Evolutionary conservation across 2,888 invertebrate genomes (phyloP), one percentile per base, ranked within the genome.

Genomic region (Zaprionus lineosus): DNA sequence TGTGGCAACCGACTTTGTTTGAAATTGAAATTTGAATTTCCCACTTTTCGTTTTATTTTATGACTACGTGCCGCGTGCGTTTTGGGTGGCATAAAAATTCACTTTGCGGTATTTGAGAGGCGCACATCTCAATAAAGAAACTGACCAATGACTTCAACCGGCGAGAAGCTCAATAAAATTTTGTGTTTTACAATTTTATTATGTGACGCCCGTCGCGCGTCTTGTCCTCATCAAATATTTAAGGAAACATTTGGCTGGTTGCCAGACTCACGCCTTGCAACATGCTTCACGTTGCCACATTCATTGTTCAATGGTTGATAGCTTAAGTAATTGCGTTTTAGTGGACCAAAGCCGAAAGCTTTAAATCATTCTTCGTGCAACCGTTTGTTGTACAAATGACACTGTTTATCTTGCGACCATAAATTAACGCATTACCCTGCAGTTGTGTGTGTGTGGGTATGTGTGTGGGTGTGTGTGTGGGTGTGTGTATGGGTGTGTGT

Each of bases 161-260:
- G 55, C 44, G 46, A 24, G 21, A 15, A n/a, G 43, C 61, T 56
- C 79, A 81, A 86, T 86, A 86, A 87, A 86, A 81, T 74, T 74
- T 76, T 67, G 71, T 86, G 78, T 87, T 66, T 86, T 87, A 86
- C 87, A 86, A 87, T 86, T 86, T 87, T 87, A 87, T 86, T 86
- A 84, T 77, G 78, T 78, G 84, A 57, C 60, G 86, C 71, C 59
- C 48, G 79, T 55, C 63, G 64, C 71, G 39, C 43, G 60, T 47
- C 43, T 48, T 51, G 51, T n/a, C 46, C 18, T 24, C 62, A 81
- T 77, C 51, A 77, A 78, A 74, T 81, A 78, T 78, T 78, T 67
- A 81, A 70, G 58, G 59, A 60, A 64, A 68, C 48, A 55, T 69
- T 73, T 53, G 39, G 31, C 46, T 31, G 28, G 28, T 21, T 31